phyloP scores from a whole-genome alignment of 2,113 vertebrate species.

The Sphyrna mokarran region DNA sequence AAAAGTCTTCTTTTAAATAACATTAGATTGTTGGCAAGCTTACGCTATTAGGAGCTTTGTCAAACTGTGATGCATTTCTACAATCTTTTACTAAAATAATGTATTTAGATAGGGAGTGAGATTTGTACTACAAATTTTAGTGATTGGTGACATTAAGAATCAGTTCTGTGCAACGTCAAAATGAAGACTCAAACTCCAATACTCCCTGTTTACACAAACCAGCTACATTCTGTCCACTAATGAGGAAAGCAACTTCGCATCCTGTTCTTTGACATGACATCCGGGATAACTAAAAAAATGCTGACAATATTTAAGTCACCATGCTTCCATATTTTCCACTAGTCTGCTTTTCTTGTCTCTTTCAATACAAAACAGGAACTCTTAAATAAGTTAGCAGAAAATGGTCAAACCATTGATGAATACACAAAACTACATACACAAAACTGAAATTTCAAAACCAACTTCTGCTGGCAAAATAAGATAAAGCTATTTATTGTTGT shows the following conservation, averaged over 20 bases:
- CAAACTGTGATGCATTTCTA: neutral
- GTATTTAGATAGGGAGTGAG: neutral
- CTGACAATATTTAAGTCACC: neutral
- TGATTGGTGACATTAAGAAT: neutral
- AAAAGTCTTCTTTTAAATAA: neutral
- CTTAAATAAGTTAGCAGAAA: neutral
- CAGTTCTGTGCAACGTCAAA: neutral
- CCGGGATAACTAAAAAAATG: neutral
- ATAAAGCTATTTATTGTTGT: neutral
- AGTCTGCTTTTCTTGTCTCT: neutral
- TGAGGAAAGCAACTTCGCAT: neutral
- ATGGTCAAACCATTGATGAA: neutral
- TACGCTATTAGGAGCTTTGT: neutral
- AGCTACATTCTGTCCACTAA: neutral
- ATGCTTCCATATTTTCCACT: neutral
- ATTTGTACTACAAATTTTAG: neutral
- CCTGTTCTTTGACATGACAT: neutral
- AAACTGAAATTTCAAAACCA: neutral
- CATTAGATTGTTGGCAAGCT: neutral
- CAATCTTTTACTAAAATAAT: neutral
- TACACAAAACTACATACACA: neutral
- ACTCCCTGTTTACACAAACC: neutral
- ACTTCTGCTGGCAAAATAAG: neutral
- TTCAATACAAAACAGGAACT: conserved; percentile 9
- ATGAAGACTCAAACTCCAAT: neutral